These are phyloP conservation scores for Suillia variegata DNA, from an alignment of 2,888 invertebrate species.

Conservation along the genomic window DNA sequence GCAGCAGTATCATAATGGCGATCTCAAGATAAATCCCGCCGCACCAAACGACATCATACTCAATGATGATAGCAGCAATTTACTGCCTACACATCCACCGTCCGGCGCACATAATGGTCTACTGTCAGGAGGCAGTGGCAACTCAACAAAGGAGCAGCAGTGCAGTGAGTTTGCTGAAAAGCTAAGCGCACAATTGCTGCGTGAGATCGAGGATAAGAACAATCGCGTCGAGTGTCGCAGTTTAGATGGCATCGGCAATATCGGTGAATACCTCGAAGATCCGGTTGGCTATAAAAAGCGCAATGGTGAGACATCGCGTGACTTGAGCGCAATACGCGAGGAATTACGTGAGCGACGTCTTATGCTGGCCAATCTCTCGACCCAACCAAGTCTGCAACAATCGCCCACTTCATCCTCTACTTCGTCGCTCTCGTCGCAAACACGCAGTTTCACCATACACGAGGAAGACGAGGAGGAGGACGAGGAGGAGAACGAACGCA, in stretches of 20 bases:
- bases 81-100: conserved; percentile 38
- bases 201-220: conserved; percentile 71
- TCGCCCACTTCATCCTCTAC: conserved; percentile 57
- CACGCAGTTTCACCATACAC: conserved; percentile 58
- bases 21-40: conserved; percentile 41
- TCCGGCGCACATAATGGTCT: conserved; percentile 28
- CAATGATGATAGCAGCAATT: conserved; percentile 48
- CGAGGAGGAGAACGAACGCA: conserved; percentile 54
- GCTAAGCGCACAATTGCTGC: conserved; percentile 78
- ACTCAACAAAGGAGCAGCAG: conserved; percentile 47
- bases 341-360: conserved; percentile 59
- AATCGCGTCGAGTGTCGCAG: conserved; percentile 50
- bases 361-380: conserved; percentile 60
- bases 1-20: conserved; percentile 38
- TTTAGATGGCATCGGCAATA: conserved; percentile 52
- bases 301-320: conserved; percentile 46
- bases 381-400: conserved; percentile 56
- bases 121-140: conserved; percentile 10
- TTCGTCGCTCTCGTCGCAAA: conserved; percentile 57
- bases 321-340: conserved; percentile 54
- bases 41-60: conserved; percentile 44
- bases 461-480: conserved; percentile 57
- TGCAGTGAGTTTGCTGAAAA: conserved; percentile 81
- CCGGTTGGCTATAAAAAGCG: conserved; percentile 41
- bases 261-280: conserved; percentile 43